Conservation (phyloP, 1,140 invertebrate genomes). For the Caerostris extrusa region DNA sequence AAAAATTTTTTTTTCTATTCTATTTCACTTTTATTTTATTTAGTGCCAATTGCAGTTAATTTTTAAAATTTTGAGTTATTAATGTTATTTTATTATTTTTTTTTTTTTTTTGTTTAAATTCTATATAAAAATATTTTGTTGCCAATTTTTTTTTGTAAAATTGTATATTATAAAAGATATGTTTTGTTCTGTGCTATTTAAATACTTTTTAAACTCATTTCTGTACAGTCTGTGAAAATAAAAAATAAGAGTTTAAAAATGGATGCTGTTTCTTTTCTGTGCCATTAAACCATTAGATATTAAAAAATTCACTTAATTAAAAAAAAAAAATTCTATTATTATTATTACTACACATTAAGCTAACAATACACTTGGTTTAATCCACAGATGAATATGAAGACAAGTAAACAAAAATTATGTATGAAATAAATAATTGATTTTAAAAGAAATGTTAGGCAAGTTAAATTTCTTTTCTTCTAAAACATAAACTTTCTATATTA, state of each 20-base stretch:
- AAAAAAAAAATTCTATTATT: too few species aligned
- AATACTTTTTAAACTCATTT: conserved; percentile 48
- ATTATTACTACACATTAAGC: too few species aligned
- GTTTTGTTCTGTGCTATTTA: conserved; percentile 50
- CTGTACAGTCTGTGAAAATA: conserved; percentile 21
- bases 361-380: too few species aligned
- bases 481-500: too few species aligned
- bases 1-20: not conserved
- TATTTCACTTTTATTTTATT: not conserved
- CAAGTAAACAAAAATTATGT: too few species aligned
- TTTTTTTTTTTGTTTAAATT: conserved; percentile 3
- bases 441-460: too few species aligned
- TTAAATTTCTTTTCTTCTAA: too few species aligned
- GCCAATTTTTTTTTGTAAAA: conserved; percentile 5
- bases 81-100: too few species aligned
- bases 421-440: too few species aligned
- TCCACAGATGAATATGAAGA: too few species aligned
- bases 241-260: conserved; percentile 2
- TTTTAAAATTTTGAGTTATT: not conserved
- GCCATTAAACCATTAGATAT: too few species aligned
- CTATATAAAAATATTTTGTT: not conserved
- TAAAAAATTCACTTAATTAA: too few species aligned
- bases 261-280: not conserved
- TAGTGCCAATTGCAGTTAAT: conserved; percentile 3
- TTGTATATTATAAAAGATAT: conserved; percentile 16